phyloP scores from a whole-genome alignment of 2,113 vertebrate genomes.

The Connochaetes taurinus region DNA sequence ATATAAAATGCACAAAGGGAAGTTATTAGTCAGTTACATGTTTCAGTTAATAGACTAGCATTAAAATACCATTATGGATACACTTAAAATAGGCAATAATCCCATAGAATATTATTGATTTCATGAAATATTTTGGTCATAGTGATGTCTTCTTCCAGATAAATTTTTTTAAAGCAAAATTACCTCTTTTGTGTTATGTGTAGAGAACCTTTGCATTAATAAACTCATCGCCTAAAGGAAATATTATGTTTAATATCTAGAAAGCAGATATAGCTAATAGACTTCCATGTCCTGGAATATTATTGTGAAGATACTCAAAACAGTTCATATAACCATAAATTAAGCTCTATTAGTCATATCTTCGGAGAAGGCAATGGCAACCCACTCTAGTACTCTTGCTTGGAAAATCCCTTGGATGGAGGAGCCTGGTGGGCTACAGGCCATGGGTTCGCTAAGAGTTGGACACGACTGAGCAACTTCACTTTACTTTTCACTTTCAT shows the following conservation, averaged over 20 bases:
- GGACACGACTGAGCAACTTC: no score
- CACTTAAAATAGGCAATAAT: background rate
- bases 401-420: no score
- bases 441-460: no score
- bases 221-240: background rate
- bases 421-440: no score
- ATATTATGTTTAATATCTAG: background rate
- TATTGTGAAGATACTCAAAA: background rate
- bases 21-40: background rate
- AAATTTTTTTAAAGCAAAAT: slow-evolving; percentile 12
- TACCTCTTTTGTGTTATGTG: background rate
- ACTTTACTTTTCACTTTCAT: no score
- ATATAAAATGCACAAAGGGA: background rate
- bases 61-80: background rate
- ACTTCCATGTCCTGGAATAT: background rate
- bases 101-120: background rate
- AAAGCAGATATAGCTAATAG: background rate
- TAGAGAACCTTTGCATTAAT: background rate
- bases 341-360: background rate
- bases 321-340: background rate
- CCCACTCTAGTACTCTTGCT: no score
- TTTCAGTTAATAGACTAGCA: slow-evolving; percentile 9
- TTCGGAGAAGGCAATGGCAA: background rate
- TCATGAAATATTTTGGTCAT: background rate
- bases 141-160: background rate